Percentiles rank a stretch among this genome's conserved stretches.
phyloP scores from a whole-genome alignment of 2,888 invertebrate genomes.

The Drosophila imparisetae region DNA sequence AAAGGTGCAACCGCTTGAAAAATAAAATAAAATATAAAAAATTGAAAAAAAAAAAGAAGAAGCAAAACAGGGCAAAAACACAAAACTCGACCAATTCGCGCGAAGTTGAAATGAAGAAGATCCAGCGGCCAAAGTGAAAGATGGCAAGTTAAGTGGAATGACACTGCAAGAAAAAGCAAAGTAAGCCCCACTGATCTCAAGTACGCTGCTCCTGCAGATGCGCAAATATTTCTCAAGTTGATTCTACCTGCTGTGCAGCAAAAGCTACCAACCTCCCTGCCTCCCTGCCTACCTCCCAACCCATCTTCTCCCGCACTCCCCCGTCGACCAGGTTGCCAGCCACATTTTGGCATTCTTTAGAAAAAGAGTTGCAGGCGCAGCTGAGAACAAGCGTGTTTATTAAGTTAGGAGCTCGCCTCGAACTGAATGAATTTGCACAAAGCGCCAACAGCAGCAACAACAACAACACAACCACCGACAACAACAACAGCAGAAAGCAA shows the following conservation, averaged over 20 bases:
- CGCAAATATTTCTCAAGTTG: slow-evolving; percentile 78
- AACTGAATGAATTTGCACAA: slow-evolving; percentile 78
- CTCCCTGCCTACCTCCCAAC: background rate
- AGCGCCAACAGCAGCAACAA: slow-evolving; percentile 51
- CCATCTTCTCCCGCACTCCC: background rate
- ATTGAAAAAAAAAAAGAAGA: background rate
- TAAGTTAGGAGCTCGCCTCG: slow-evolving; percentile 71
- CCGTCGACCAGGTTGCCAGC: slow-evolving; percentile 17
- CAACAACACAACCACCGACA: background rate
- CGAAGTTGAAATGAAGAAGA: slow-evolving; percentile 75
- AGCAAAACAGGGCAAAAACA: slow-evolving; percentile 5
- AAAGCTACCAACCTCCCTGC: background rate
- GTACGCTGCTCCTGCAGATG: slow-evolving; percentile 76
- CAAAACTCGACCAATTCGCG: slow-evolving; percentile 77
- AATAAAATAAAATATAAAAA: background rate
- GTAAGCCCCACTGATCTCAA: slow-evolving; percentile 48
- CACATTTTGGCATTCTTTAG: slow-evolving; percentile 74
- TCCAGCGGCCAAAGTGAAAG: slow-evolving; percentile 62
- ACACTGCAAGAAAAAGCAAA: slow-evolving; percentile 64
- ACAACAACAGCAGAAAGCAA: background rate
- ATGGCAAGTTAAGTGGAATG: slow-evolving; percentile 80
- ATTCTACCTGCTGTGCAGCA: slow-evolving; percentile 63
- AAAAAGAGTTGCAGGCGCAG: slow-evolving; percentile 51
- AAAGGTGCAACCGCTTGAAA: slow-evolving; percentile 65
- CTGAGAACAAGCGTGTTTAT: slow-evolving; percentile 65